Evolutionary conservation across 2,113 vertebrate species (phyloP).

Genomic region (Sylvietta virens): DNA sequence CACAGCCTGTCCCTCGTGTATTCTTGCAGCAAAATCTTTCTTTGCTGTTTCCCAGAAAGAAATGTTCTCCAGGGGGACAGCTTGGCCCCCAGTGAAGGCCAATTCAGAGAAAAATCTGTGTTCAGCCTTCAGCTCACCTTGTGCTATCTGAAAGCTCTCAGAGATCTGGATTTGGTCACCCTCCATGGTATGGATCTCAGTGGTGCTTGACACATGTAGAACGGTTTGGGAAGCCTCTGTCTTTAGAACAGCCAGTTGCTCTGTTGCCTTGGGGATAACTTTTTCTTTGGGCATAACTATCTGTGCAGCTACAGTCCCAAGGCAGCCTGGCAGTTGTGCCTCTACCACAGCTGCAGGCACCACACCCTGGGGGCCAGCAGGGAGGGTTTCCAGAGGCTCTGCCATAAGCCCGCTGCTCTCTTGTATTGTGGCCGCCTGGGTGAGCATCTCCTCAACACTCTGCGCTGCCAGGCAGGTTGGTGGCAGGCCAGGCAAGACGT

Average conservation of each 20-base stretch:
- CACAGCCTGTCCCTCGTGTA: conserved; percentile 78
- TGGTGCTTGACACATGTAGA: conserved; percentile 62
- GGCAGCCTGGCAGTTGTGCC: conserved; percentile 11
- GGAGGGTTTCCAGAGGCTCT: conserved; percentile 60
- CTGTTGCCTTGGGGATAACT: background rate
- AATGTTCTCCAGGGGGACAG: conserved; percentile 69
- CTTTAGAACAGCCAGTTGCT: conserved; percentile 68
- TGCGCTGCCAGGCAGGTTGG: conserved; percentile 51
- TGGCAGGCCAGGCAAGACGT: conserved; percentile 49
- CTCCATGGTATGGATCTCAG: conserved; percentile 62
- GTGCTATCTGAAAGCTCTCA: conserved; percentile 30
- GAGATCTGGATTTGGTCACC: conserved; percentile 64
- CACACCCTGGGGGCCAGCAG: conserved; percentile 22
- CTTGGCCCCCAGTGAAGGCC: conserved; percentile 62
- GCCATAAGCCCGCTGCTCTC: conserved; percentile 61
- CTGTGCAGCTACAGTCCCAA: conserved; percentile 61
- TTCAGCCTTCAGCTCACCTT: conserved; percentile 67
- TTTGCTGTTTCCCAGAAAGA: conserved; percentile 67
- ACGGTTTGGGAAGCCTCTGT: conserved; percentile 73
- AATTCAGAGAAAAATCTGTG: conserved; percentile 62
- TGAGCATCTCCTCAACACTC: conserved; percentile 66
- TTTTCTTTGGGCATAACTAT: conserved; percentile 72
- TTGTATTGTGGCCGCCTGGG: conserved; percentile 55
- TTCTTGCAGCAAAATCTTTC: conserved; percentile 76
- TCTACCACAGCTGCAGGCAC: conserved; percentile 50